Conservation (phyloP, 2,113 vertebrate genomes). For the Corvus cornix region DNA sequence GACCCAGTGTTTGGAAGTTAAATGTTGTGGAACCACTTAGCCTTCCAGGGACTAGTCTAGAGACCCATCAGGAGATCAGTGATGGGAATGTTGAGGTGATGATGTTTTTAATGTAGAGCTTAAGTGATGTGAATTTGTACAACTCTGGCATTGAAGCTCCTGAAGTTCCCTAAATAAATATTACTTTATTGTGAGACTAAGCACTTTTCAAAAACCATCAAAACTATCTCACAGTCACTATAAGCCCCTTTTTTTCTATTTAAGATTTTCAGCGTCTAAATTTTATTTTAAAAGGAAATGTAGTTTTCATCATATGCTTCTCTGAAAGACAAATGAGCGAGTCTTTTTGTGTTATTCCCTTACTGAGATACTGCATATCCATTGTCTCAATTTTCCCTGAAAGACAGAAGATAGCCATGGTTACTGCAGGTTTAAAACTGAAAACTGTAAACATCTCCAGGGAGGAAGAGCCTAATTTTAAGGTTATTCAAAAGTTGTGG, state of each 20-base stretch:
- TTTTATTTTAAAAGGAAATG: neutral
- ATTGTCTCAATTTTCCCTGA: neutral
- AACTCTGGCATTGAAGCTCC: conserved; percentile 67
- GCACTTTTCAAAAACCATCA: neutral
- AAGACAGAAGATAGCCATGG: neutral
- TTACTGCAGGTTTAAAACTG: neutral
- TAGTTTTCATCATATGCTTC: neutral
- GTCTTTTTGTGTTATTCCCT: neutral
- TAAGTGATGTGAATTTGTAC: conserved; percentile 39
- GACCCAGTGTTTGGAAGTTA: neutral
- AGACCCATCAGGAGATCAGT: conserved; percentile 46
- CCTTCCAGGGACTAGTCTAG: conserved; percentile 50
- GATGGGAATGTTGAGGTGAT: conserved; percentile 55
- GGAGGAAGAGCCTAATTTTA: neutral
- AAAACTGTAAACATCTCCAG: neutral
- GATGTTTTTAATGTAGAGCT: conserved; percentile 61
- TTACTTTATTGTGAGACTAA: neutral
- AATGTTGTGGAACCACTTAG: conserved; percentile 18
- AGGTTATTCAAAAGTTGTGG: neutral
- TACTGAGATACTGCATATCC: neutral
- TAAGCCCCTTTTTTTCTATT: neutral
- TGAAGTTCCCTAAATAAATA: conserved; percentile 67
- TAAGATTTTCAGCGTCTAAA: neutral
- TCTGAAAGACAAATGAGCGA: neutral
- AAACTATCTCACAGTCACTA: neutral